Percentiles rank a stretch among this genome's conserved stretches.
Evolutionary conservation across 2,113 vertebrate species (phyloP).

Genomic region (Arizona elegans): DNA sequence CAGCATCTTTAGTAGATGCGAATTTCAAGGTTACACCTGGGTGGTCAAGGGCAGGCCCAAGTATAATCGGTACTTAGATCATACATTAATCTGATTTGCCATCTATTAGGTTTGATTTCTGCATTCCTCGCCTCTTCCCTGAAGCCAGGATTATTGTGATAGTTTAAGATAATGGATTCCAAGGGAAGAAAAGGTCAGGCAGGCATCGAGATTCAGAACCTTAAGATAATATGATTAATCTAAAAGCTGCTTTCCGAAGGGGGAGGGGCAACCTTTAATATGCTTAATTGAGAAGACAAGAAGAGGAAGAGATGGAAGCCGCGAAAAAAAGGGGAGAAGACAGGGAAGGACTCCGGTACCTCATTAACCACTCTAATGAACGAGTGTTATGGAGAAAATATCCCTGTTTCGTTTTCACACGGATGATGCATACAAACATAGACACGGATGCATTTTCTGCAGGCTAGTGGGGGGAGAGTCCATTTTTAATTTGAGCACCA

Average conservation of each 20-base stretch:
- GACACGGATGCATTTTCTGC: background rate
- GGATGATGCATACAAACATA: constrained; percentile 42
- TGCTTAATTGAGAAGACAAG: constrained; percentile 85
- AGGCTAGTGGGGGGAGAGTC: background rate
- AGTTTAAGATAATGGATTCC: constrained; percentile 99
- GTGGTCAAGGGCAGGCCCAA: constrained; percentile 99
- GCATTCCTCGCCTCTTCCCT: constrained; percentile 91
- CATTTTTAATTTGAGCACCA: background rate
- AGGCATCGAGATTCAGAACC: constrained; percentile 95
- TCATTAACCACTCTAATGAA: constrained; percentile 77
- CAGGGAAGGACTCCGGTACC: constrained; percentile 58
- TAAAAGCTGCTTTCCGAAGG: constrained; percentile 96
- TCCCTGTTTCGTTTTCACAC: constrained; percentile 58
- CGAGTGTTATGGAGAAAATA: constrained; percentile 60
- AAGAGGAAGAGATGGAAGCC: constrained; percentile 61
- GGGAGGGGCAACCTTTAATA: constrained; percentile 88
- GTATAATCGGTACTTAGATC: constrained; percentile 99
- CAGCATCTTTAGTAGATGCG: constrained; percentile 85
- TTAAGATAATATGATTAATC: constrained; percentile 99
- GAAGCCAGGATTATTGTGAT: constrained; percentile 99
- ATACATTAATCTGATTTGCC: constrained; percentile 99
- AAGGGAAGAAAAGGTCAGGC: constrained; percentile 97
- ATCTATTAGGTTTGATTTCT: constrained; percentile 99
- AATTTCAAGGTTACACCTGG: constrained; percentile 99
- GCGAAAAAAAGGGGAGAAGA: constrained; percentile 36